A percentile compares a stretch with the other conserved stretches of the same genome.
Evolutionary conservation across 2,113 vertebrate species (phyloP).

Genomic region (Cairina moschata): DNA sequence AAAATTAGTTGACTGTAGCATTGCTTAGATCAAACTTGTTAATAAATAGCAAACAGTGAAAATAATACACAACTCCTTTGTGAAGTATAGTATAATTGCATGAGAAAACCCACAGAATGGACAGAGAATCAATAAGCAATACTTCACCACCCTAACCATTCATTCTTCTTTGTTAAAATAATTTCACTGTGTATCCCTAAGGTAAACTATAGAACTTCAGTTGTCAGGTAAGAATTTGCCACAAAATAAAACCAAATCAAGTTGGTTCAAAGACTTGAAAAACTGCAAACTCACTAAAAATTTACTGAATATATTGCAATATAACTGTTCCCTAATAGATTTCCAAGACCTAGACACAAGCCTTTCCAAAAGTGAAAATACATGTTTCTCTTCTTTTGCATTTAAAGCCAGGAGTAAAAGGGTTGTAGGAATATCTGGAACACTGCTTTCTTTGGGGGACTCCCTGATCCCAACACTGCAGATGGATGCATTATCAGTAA

Average conservation of each 20-base stretch:
- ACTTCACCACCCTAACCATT: neutral
- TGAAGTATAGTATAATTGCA: accelerated
- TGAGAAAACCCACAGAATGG: neutral
- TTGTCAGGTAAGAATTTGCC: neutral
- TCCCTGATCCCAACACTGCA: neutral
- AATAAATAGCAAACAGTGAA: neutral
- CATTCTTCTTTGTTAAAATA: neutral
- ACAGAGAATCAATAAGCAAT: neutral
- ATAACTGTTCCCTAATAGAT: neutral
- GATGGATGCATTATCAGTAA: neutral
- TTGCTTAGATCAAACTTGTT: neutral
- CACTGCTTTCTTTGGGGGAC: neutral
- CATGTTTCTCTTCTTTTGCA: neutral
- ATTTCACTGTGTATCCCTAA: neutral
- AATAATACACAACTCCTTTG: neutral
- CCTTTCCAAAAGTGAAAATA: neutral
- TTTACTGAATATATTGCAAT: neutral
- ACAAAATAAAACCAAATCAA: neutral
- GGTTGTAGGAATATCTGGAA: neutral
- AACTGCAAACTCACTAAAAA: neutral
- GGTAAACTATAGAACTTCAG: neutral
- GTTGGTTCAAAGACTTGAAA: neutral
- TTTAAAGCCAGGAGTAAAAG: neutral
- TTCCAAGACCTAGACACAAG: neutral
- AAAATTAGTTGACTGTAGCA: neutral